phyloP scores from a whole-genome alignment of 2,113 vertebrate species.

The Phalacrocorax aristotelis region DNA sequence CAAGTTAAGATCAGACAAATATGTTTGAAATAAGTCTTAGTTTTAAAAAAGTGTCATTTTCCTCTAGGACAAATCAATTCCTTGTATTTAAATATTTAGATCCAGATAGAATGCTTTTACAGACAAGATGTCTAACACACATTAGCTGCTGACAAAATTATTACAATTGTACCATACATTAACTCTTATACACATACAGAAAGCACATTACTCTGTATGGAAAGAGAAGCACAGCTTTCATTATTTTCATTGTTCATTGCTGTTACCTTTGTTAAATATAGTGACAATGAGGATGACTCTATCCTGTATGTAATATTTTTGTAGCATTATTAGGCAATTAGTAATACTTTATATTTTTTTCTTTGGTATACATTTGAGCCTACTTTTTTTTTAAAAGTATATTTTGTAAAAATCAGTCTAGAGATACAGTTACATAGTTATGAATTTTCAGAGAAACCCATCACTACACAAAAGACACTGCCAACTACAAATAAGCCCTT shows the following conservation, averaged over 20 bases:
- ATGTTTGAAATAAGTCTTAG: background rate
- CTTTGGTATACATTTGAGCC: background rate
- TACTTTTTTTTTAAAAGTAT: background rate
- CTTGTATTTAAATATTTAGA: background rate
- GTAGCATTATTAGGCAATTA: background rate
- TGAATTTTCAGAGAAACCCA: background rate
- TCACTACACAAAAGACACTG: background rate
- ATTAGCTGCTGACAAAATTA: background rate
- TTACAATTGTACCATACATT: background rate
- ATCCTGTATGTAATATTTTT: background rate
- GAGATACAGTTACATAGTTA: background rate
- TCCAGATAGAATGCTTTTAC: background rate
- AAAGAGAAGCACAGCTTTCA: background rate
- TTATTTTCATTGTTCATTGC: background rate
- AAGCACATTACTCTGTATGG: background rate
- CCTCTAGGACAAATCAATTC: background rate
- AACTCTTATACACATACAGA: fast-evolving
- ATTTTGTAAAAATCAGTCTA: background rate
- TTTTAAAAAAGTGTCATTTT: background rate
- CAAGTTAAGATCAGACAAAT: background rate
- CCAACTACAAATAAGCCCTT: background rate
- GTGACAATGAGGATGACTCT: background rate
- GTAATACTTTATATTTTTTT: background rate
- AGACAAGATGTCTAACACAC: background rate
- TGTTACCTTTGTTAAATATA: background rate